Conservation (phyloP, 2,113 vertebrate genomes). For the Hippocampus mohnikei region DNA sequence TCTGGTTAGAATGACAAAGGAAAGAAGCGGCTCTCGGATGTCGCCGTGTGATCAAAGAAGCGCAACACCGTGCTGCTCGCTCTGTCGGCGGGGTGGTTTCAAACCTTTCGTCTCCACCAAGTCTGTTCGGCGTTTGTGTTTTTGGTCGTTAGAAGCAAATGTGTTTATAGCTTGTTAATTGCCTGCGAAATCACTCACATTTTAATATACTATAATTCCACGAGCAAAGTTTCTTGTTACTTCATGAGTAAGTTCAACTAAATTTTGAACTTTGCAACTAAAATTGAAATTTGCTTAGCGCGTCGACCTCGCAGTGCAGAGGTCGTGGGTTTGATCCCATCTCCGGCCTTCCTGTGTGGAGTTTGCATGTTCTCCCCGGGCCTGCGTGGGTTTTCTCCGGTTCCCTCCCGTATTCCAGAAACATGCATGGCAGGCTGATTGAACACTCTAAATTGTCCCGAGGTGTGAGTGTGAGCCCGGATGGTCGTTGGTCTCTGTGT, state of each 20-base stretch:
- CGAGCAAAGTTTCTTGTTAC: too few relatives aligned
- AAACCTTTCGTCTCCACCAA: not conserved
- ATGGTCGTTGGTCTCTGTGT: too few relatives aligned
- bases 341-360: too few relatives aligned
- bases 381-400: too few relatives aligned
- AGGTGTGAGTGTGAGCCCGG: too few relatives aligned
- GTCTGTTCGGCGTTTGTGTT: not conserved
- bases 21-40: not conserved
- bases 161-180: not conserved
- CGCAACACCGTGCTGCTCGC: not conserved
- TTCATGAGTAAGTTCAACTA: not conserved
- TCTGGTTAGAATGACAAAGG: slow-evolving; percentile 4
- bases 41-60: not conserved
- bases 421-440: too few relatives aligned
- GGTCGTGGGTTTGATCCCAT: too few relatives aligned
- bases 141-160: not conserved
- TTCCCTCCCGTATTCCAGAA: too few relatives aligned
- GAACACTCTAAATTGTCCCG: too few relatives aligned
- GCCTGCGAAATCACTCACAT: not conserved
- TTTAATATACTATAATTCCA: not conserved
- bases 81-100: not conserved
- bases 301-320: too few relatives aligned
- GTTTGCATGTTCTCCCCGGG: too few relatives aligned
- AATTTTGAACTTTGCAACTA: too few relatives aligned
- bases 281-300: not conserved